Evolutionary conservation across 2,797 vertebrate genomes (phyloP).

Genomic region (Nannoperca obscura): DNA sequence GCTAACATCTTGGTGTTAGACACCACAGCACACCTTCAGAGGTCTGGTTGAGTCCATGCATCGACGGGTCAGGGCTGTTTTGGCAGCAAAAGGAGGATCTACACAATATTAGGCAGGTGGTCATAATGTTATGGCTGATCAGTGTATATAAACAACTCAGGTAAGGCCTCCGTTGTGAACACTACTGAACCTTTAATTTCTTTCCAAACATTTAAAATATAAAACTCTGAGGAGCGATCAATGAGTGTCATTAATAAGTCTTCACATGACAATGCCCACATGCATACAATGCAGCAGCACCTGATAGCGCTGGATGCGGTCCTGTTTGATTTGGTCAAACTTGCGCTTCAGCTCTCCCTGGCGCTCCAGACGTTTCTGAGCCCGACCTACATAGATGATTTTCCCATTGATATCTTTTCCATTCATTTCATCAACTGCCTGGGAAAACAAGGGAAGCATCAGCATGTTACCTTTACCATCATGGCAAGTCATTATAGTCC

Average conservation of each 20-base stretch:
- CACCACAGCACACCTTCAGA: too few relatives aligned
- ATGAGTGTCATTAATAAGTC: background rate
- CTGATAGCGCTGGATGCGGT: slow-evolving; percentile 94
- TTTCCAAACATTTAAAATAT: slow-evolving; percentile 11
- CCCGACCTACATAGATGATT: slow-evolving; percentile 91
- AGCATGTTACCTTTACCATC: background rate
- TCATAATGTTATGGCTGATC: too few relatives aligned
- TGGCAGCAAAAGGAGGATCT: too few relatives aligned
- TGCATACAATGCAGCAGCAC: slow-evolving; percentile 69
- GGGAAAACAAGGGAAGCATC: slow-evolving; percentile 20
- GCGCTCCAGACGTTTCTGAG: slow-evolving; percentile 95
- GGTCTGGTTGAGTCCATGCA: too few relatives aligned
- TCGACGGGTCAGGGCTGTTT: too few relatives aligned
- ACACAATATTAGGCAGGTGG: too few relatives aligned
- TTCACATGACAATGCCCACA: background rate
- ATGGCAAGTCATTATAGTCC: background rate
- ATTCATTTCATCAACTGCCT: slow-evolving; percentile 96
- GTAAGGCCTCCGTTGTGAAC: background rate
- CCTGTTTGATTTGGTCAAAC: slow-evolving; percentile 96
- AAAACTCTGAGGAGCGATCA: background rate
- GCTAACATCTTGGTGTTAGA: too few relatives aligned
- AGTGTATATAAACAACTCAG: background rate
- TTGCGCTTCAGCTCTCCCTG: slow-evolving; percentile 95
- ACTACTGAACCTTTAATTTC: background rate
- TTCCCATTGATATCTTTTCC: slow-evolving; percentile 93